Evolutionary conservation across 2,797 vertebrate genomes (phyloP), one percentile per base, ranked within the genome.

Genomic region (Triplophysa bombifrons): DNA sequence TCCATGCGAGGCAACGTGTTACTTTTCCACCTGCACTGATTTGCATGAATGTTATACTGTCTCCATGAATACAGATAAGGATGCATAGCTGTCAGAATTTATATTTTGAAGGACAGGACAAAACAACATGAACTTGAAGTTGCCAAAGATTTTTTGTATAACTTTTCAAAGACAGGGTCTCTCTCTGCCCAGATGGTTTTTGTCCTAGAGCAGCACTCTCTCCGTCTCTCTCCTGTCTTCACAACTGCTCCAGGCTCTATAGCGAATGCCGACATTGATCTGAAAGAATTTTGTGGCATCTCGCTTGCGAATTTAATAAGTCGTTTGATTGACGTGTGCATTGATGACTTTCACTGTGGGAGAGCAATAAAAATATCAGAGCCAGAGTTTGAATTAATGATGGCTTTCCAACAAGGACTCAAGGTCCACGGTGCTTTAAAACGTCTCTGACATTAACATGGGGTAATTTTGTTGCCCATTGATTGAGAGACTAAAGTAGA

Each of bases 121-220:
- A 14, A 50, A 53, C 4, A 53, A 53, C 3, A n/a, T 16, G 48
- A 50, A 16, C 48, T 3, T 50, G 53, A 63, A 63, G 27, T 64
- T 64, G 25, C n/a, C 17, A 34, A 44, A n/a, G 34, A 34, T 86
- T 91, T 92, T 91, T 88, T 91, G 90, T 91, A 74, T 78, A 87
- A 85, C 88, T 86, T 85, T 88, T 89, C 69, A 88, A 89, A 92
- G 70, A 74, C 86, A 92, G 89, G 85, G 87, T 85, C 89, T 88
- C 87, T 88, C 90, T 87, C 82, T 86, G 85, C 89, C 13, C 73
- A 87, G 86, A 87, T 85, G 85, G 34, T 72, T 88, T 87, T 91
- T 87, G 85, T 91, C 90, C 88, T 86, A 80, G 77, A 78, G 86
- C 86, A 51, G 84, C 87, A 80, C 84, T 66, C 88, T 55, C 38